These are phyloP conservation scores for Picathartes gymnocephalus DNA, from an alignment of 2,113 vertebrate species.

Conservation along the genomic window DNA sequence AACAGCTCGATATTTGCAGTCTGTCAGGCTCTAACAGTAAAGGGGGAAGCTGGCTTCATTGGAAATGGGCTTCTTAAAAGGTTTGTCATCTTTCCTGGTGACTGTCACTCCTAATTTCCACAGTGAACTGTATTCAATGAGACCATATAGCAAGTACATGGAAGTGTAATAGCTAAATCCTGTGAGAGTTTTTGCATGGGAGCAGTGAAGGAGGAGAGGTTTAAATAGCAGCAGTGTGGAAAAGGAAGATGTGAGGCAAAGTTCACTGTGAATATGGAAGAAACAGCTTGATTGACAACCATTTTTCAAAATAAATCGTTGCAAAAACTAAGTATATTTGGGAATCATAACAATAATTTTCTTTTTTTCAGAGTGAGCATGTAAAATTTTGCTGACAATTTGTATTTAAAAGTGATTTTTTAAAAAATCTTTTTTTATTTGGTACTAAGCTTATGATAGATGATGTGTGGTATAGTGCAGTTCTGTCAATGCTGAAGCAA, in stretches of 20 bases:
- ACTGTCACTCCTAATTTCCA: conserved; percentile 43
- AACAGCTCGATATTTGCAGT: background rate
- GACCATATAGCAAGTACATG: background rate
- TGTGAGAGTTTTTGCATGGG: background rate
- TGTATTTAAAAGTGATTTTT: background rate
- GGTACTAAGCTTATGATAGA: background rate
- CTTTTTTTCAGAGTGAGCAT: background rate
- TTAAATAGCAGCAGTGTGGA: background rate
- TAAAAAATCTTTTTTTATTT: background rate
- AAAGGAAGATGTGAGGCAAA: background rate
- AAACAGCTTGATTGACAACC: background rate
- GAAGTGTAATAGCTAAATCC: background rate
- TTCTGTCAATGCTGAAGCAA: background rate
- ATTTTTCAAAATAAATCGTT: background rate
- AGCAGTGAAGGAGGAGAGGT: background rate
- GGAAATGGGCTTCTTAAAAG: background rate
- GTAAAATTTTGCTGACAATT: background rate
- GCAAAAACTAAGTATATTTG: background rate
- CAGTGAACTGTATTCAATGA: conserved; percentile 20
- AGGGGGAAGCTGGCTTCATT: background rate
- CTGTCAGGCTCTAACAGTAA: background rate
- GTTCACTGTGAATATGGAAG: background rate
- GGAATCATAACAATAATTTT: background rate
- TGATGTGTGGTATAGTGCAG: background rate
- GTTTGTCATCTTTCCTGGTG: conserved; percentile 53